Conservation (phyloP, 2,888 invertebrate species). For the Cheilosia grossa region DNA sequence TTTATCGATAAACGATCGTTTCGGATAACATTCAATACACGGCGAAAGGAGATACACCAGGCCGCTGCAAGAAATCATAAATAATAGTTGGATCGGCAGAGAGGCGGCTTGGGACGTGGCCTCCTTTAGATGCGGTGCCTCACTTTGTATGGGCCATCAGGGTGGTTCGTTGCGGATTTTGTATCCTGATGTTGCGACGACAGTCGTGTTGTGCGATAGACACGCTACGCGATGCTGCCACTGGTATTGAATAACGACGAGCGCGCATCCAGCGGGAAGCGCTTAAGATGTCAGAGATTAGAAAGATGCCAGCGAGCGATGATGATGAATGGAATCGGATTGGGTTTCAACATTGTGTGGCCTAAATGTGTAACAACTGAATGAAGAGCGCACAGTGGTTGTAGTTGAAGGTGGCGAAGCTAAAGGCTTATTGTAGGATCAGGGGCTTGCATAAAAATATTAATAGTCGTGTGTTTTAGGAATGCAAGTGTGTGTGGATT, state of each 20-base stretch:
- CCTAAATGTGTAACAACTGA: slow-evolving; percentile 57
- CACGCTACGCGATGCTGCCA: slow-evolving; percentile 53
- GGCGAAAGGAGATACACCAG: slow-evolving; percentile 69
- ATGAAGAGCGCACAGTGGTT: slow-evolving; percentile 12
- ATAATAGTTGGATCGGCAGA: slow-evolving; percentile 57
- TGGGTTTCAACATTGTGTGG: slow-evolving; percentile 32
- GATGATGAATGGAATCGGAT: slow-evolving; percentile 72
- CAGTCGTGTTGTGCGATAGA: slow-evolving; percentile 59
- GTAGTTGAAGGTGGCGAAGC: neutral
- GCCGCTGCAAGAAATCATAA: slow-evolving; percentile 59
- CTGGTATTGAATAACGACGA: slow-evolving; percentile 67
- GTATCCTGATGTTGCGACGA: slow-evolving; percentile 54
- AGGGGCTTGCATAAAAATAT: neutral
- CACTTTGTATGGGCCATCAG: slow-evolving; percentile 20
- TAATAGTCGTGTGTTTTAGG: no score
- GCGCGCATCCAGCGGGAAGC: slow-evolving; percentile 48
- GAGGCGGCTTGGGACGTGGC: slow-evolving; percentile 44
- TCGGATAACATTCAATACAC: slow-evolving; percentile 66
- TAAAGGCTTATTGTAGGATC: slow-evolving; percentile 22
- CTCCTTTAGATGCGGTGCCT: slow-evolving; percentile 44
- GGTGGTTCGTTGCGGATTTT: slow-evolving; percentile 32
- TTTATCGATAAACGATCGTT: slow-evolving; percentile 74
- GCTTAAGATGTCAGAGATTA: slow-evolving; percentile 73
- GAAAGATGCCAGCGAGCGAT: slow-evolving; percentile 46
- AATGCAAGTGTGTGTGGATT: no score